phyloP scores from a whole-genome alignment of 1,140 invertebrate species.

The Caenorhabditis inopinata region DNA sequence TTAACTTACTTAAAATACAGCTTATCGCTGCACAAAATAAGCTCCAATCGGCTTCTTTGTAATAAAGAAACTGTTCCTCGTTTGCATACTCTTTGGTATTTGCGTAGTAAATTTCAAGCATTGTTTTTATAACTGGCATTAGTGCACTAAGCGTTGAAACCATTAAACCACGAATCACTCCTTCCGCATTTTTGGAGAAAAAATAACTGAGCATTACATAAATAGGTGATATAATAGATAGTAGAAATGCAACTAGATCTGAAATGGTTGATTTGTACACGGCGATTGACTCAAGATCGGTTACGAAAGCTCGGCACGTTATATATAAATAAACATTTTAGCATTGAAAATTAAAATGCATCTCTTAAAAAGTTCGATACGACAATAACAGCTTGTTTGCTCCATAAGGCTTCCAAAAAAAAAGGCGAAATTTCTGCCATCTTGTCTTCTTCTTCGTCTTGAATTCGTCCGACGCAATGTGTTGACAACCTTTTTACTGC shows the following conservation, averaged over 20 bases:
- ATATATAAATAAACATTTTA: too few relatives aligned
- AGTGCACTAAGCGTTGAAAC: not conserved
- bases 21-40: not conserved
- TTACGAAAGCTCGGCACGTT: too few relatives aligned
- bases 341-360: too few relatives aligned
- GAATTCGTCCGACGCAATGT: too few relatives aligned
- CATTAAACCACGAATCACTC: not conserved
- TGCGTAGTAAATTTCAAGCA: slow-evolving; percentile 21
- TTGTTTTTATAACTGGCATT: not conserved
- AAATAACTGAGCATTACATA: not conserved
- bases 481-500: too few relatives aligned
- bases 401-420: too few relatives aligned
- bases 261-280: too few relatives aligned
- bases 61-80: not conserved
- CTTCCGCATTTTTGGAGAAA: not conserved
- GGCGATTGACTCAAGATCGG: too few relatives aligned
- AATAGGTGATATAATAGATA: not conserved
- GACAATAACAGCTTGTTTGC: too few relatives aligned
- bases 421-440: too few relatives aligned
- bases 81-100: slow-evolving; percentile 22
- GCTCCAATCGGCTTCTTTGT: slow-evolving; percentile 7
- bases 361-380: too few relatives aligned
- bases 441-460: too few relatives aligned
- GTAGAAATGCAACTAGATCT: not conserved
- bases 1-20: not conserved